Evolutionary conservation across 2,113 vertebrate genomes (phyloP).

Genomic region (Chaetorhynchus papuensis): DNA sequence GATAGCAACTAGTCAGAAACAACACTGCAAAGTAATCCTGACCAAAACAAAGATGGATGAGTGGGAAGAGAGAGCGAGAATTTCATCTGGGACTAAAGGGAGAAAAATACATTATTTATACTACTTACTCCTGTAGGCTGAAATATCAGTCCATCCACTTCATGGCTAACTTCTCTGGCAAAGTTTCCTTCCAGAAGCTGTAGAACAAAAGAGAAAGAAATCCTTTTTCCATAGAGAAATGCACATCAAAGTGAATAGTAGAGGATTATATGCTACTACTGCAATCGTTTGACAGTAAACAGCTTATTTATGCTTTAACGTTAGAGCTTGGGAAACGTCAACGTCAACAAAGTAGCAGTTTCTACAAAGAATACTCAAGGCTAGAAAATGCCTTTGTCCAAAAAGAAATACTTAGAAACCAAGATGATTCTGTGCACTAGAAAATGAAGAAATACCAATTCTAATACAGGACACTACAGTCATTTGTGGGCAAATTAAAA

Average conservation of each 20-base stretch:
- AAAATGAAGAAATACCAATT: not conserved
- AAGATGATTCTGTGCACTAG: not conserved
- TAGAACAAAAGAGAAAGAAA: slow-evolving; percentile 55
- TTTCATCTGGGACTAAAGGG: not conserved
- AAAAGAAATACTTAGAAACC: not conserved
- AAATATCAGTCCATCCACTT: slow-evolving; percentile 98
- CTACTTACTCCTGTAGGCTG: slow-evolving; percentile 93
- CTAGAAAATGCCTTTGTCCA: not conserved
- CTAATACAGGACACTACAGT: not conserved
- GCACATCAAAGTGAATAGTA: not conserved
- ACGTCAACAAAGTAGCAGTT: not conserved
- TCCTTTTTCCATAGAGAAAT: slow-evolving; percentile 4
- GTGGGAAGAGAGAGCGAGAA: not conserved
- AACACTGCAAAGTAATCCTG: not conserved
- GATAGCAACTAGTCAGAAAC: not conserved
- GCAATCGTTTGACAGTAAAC: not conserved
- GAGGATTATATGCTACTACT: not conserved
- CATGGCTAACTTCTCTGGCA: slow-evolving; percentile 96
- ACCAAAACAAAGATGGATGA: not conserved
- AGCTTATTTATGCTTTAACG: not conserved
- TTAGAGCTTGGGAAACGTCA: not conserved
- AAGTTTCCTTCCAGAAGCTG: slow-evolving; percentile 97
- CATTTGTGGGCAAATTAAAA: not conserved
- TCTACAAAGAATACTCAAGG: not conserved
- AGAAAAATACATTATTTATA: not conserved